These are phyloP conservation scores for Picus viridis DNA, from an alignment of 2,797 vertebrate genomes.

Conservation along the genomic window DNA sequence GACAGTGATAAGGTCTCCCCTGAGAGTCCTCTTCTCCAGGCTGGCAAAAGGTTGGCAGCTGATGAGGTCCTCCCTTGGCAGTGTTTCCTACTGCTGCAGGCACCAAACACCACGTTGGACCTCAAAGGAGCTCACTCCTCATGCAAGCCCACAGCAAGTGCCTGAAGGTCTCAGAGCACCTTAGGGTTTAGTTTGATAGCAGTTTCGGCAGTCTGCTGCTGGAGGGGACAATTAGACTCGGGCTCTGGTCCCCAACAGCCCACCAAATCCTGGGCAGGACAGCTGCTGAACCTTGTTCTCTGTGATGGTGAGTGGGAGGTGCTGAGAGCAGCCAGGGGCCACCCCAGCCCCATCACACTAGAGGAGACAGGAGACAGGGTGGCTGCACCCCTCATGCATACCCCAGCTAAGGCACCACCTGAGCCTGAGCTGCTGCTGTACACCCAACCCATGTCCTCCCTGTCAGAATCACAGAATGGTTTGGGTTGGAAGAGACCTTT, in stretches of 20 bases:
- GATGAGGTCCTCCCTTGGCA: neutral
- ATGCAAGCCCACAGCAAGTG: neutral
- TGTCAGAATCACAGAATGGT: too few species aligned
- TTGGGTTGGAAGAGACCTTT: too few species aligned
- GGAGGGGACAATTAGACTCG: neutral
- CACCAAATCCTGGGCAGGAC: neutral
- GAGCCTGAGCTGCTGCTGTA: neutral
- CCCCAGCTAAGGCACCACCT: neutral
- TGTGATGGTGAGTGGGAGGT: neutral
- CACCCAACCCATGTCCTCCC: fast-evolving
- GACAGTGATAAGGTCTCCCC: too few species aligned
- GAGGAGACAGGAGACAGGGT: neutral
- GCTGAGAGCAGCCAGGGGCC: neutral
- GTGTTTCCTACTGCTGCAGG: neutral
- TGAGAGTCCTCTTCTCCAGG: too few species aligned
- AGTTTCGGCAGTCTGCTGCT: neutral
- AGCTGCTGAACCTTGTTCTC: neutral
- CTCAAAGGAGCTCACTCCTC: neutral
- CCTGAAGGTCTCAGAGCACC: neutral
- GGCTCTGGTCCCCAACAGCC: neutral
- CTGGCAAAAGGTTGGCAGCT: too few species aligned
- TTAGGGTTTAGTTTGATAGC: neutral
- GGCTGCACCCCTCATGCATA: fast-evolving
- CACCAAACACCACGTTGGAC: fast-evolving
- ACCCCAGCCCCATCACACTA: fast-evolving